Conservation (phyloP, 1,140 invertebrate species). For the Drosophila trapezifrons region DNA sequence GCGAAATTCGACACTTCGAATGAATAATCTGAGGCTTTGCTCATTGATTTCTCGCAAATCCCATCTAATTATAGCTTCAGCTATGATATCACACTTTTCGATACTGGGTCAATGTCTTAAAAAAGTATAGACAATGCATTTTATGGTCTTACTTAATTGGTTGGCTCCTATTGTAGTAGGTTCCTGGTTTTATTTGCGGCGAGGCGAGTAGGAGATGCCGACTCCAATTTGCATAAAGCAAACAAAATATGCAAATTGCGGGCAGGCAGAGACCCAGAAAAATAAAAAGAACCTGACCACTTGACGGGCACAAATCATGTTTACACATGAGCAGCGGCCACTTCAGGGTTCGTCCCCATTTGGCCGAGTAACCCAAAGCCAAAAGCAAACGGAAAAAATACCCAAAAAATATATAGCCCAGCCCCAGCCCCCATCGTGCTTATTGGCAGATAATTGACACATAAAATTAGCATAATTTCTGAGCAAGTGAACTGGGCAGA, state of each 20-base stretch:
- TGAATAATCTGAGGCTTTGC: background rate
- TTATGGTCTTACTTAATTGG: slow-evolving; percentile 51
- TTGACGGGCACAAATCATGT: slow-evolving; percentile 77
- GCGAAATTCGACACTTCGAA: slow-evolving; percentile 28
- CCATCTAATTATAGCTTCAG: slow-evolving; percentile 27
- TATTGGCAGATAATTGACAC: slow-evolving; percentile 83
- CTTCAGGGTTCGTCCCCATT: slow-evolving; percentile 48
- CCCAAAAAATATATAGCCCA: slow-evolving; percentile 12
- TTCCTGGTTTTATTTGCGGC: slow-evolving; percentile 26
- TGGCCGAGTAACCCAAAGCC: slow-evolving; percentile 52
- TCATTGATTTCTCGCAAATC: slow-evolving; percentile 44
- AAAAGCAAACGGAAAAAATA: slow-evolving; percentile 17
- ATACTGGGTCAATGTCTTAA: slow-evolving; percentile 37
- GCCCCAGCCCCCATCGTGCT: slow-evolving; percentile 40
- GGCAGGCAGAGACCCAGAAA: slow-evolving; percentile 45
- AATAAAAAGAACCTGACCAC: slow-evolving; percentile 54
- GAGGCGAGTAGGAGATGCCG: slow-evolving; percentile 18
- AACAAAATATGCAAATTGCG: slow-evolving; percentile 70
- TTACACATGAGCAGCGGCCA: slow-evolving; percentile 69
- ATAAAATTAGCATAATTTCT: slow-evolving; percentile 82
- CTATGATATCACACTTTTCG: slow-evolving; percentile 36
- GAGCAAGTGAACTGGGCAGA: slow-evolving; percentile 62
- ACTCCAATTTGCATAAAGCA: slow-evolving; percentile 68
- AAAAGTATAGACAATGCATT: slow-evolving; percentile 32
- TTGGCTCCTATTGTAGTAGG: slow-evolving; percentile 33